Conservation (phyloP, 2,797 vertebrate genomes). For the Poeciliopsis gracilis region DNA sequence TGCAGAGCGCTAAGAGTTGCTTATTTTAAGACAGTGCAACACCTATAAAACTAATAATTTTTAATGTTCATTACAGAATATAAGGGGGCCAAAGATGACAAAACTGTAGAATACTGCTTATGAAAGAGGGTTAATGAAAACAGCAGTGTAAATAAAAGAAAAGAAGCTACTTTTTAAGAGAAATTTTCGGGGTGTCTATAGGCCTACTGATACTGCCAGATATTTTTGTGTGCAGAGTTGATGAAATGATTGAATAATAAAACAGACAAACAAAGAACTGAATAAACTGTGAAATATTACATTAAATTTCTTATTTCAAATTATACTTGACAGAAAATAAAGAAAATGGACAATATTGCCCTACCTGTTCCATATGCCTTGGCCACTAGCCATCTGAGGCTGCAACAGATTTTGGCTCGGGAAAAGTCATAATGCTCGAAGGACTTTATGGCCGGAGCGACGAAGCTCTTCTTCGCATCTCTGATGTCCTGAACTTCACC, state of each 20-base stretch:
- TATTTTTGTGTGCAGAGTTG: neutral
- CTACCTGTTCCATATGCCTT: conserved; percentile 98
- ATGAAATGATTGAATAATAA: neutral
- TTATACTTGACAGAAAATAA: neutral
- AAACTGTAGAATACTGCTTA: neutral
- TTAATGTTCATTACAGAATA: neutral
- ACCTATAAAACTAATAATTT: neutral
- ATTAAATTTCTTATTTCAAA: neutral
- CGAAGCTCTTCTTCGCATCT: conserved; percentile 87
- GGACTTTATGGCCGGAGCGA: conserved; percentile 91
- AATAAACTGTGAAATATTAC: too few relatives aligned
- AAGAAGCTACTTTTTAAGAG: neutral
- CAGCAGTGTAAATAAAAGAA: neutral
- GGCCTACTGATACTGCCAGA: neutral
- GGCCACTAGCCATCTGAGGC: conserved; percentile 94
- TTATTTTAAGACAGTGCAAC: conserved; percentile 3
- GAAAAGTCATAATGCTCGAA: conserved; percentile 97
- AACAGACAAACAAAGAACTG: neutral
- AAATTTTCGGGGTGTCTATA: neutral
- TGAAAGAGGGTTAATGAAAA: neutral
- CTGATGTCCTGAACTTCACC: conserved; percentile 88
- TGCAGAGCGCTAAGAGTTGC: conserved; percentile 30
- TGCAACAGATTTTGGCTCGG: conserved; percentile 93
- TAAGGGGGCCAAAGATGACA: neutral
- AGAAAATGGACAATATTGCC: conserved; percentile 42